Conservation (phyloP, 2,113 vertebrate species). For the Asarcornis scutulata region DNA sequence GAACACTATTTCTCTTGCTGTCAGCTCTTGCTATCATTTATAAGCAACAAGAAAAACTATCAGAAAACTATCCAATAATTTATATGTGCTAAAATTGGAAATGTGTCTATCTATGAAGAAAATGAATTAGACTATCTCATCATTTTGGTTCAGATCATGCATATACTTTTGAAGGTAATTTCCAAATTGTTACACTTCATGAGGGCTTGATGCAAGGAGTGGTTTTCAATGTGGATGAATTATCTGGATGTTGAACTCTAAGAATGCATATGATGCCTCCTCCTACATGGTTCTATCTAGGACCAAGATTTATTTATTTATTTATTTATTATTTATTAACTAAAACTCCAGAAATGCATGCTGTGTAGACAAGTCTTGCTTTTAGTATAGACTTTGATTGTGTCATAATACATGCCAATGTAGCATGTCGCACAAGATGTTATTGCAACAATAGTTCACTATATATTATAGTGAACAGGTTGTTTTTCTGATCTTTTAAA, state of each 20-base stretch:
- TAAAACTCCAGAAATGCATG: not conserved
- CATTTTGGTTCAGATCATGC: not conserved
- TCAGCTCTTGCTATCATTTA: not conserved
- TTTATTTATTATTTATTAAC: not conserved
- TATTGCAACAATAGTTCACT: not conserved
- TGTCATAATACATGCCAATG: not conserved
- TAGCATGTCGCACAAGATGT: not conserved
- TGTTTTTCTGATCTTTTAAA: not conserved
- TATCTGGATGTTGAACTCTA: not conserved
- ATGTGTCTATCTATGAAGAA: not conserved
- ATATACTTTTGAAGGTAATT: not conserved
- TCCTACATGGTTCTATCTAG: not conserved
- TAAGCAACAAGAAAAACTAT: not conserved
- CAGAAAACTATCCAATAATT: not conserved
- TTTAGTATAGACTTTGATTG: not conserved
- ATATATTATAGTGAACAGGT: not conserved
- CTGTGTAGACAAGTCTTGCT: not conserved
- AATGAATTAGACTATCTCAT: not conserved
- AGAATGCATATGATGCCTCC: not conserved
- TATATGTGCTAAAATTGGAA: not conserved
- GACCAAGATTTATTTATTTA: not conserved
- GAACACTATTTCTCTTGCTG: not conserved
- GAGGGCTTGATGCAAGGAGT: not conserved
- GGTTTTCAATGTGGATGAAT: not conserved
- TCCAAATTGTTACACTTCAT: not conserved